These are phyloP conservation scores for Megalonaias nervosa DNA, from an alignment of 1,140 invertebrate species.

Conservation along the genomic window DNA sequence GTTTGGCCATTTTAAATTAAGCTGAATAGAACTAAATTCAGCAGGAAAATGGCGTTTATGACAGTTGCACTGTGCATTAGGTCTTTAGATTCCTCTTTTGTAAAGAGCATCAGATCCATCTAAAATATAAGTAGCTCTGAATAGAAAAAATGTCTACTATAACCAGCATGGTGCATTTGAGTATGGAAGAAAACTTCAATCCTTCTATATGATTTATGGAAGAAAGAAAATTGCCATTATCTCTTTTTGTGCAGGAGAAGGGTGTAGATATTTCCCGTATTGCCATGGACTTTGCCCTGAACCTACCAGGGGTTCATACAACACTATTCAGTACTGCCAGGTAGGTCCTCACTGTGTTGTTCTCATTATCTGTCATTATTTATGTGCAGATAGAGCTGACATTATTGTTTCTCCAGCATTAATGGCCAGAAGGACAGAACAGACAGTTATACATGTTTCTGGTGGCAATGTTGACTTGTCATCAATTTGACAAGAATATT, in stretches of 20 bases:
- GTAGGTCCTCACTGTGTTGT: conserved; percentile 32
- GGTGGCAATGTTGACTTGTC: not conserved
- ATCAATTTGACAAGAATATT: not conserved
- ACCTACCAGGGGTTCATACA: conserved; percentile 53
- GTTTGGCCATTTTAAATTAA: too few relatives aligned
- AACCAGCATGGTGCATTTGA: too few relatives aligned
- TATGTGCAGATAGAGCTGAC: not conserved
- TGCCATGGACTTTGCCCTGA: conserved; percentile 60
- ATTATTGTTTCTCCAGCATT: not conserved
- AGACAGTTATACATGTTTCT: not conserved
- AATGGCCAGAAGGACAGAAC: not conserved
- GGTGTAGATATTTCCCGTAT: conserved; percentile 66
- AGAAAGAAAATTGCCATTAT: not conserved
- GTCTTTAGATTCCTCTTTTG: too few relatives aligned
- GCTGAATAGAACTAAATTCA: too few relatives aligned
- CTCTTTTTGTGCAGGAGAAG: conserved; percentile 48
- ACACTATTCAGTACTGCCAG: conserved; percentile 67
- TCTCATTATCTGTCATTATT: not conserved
- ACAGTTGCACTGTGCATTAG: too few relatives aligned
- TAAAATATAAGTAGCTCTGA: too few relatives aligned
- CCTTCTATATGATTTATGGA: too few relatives aligned
- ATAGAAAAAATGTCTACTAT: too few relatives aligned
- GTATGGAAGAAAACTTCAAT: too few relatives aligned
- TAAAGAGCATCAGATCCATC: too few relatives aligned
- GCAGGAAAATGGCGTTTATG: too few relatives aligned